Evolutionary conservation across 2,888 invertebrate species (phyloP).

Genomic region (Netelia inedita): DNA sequence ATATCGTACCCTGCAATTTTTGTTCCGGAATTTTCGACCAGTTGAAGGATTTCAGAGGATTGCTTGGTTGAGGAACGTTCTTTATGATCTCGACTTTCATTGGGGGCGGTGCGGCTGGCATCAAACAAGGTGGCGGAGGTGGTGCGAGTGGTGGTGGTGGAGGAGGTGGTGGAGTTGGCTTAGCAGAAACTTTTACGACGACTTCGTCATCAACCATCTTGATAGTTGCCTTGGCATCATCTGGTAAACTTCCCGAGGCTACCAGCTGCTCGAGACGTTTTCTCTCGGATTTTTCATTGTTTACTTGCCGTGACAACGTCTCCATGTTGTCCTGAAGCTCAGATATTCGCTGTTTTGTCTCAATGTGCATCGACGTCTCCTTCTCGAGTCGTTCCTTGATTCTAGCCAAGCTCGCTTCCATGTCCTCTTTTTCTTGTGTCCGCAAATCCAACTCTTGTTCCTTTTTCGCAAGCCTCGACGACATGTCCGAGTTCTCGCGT

Average conservation of each 20-base stretch:
- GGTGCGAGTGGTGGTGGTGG: conserved; percentile 87
- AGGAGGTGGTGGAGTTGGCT: conserved; percentile 87
- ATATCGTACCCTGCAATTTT: conserved; percentile 96
- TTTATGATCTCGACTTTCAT: conserved; percentile 87
- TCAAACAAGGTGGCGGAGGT: conserved; percentile 88
- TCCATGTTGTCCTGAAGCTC: conserved; percentile 88
- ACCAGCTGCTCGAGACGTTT: conserved; percentile 94
- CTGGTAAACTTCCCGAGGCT: conserved; percentile 96
- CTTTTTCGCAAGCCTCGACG: conserved; percentile 94
- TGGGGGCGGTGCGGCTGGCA: conserved; percentile 87
- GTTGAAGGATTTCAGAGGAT: conserved; percentile 98
- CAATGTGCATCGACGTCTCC: conserved; percentile 94
- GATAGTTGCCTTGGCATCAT: conserved; percentile 93
- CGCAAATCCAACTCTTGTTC: conserved; percentile 96
- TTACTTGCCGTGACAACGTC: conserved; percentile 86
- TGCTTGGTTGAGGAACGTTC: conserved; percentile 96
- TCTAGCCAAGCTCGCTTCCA: conserved; percentile 92
- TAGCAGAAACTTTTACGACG: conserved; percentile 81
- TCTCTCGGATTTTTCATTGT: conserved; percentile 92
- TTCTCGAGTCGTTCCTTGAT: conserved; percentile 95
- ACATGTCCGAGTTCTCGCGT: conserved; percentile 94
- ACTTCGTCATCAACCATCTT: conserved; percentile 83
- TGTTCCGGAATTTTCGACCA: conserved; percentile 98
- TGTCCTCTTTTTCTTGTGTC: conserved; percentile 96
- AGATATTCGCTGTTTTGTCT: conserved; percentile 92